phyloP scores from a whole-genome alignment of 2,113 vertebrate species.

The Thamnaconus septentrionalis region DNA sequence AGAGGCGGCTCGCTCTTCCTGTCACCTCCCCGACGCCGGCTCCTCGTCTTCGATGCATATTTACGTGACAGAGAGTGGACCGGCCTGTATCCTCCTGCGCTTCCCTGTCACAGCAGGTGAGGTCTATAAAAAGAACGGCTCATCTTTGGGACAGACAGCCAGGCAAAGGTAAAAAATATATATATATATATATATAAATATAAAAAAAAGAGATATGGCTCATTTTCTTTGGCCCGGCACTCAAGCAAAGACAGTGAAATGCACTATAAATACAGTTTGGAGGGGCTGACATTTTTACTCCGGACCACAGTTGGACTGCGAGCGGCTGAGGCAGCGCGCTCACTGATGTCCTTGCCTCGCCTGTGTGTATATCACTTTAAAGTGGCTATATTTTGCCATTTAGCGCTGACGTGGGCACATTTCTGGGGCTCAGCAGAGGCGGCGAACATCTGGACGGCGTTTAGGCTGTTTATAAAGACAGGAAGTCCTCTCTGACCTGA shows the following conservation, averaged over 20 bases:
- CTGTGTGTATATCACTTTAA: slow-evolving; percentile 70
- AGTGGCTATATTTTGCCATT: slow-evolving; percentile 71
- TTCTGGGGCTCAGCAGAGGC: slow-evolving; percentile 57
- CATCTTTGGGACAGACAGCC: slow-evolving; percentile 51
- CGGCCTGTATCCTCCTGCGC: slow-evolving; percentile 39
- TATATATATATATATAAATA: too few species aligned
- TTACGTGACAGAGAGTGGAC: slow-evolving; percentile 58
- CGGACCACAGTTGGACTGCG: slow-evolving; percentile 56
- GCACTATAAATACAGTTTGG: slow-evolving; percentile 53
- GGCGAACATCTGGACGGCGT: slow-evolving; percentile 71
- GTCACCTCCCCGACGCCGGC: slow-evolving; percentile 1
- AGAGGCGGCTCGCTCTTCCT: slow-evolving; percentile 1
- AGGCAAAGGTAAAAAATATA: slow-evolving; percentile 38
- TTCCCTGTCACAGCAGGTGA: slow-evolving; percentile 52
- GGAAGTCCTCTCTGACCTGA: slow-evolving; percentile 73
- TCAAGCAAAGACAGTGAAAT: slow-evolving; percentile 49
- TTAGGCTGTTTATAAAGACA: slow-evolving; percentile 74
- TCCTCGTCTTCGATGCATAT: slow-evolving; percentile 33
- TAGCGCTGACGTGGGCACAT: slow-evolving; percentile 69
- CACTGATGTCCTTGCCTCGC: slow-evolving; percentile 60
- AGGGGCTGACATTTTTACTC: slow-evolving; percentile 54
- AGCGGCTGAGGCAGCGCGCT: slow-evolving; percentile 35
- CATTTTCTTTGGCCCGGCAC: slow-evolving; percentile 51
- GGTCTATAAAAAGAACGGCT: slow-evolving; percentile 58
- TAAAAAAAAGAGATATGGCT: slow-evolving; percentile 53